These are phyloP conservation scores for Abrostola triplasia DNA, from an alignment of 2,888 invertebrate species.

Conservation along the genomic window DNA sequence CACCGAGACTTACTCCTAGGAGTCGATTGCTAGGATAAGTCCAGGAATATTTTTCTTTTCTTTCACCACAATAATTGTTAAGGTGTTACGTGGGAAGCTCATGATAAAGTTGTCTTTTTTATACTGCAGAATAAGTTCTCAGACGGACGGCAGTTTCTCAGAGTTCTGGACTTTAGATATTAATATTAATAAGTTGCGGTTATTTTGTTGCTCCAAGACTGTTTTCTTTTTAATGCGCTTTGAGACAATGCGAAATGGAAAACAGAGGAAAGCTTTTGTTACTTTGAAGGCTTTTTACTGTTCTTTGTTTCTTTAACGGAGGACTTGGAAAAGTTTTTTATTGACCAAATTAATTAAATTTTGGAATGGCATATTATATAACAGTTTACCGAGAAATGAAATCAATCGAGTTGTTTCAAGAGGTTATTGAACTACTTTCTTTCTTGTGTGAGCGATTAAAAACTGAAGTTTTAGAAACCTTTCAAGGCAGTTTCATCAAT, in stretches of 20 bases:
- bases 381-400: too few species aligned
- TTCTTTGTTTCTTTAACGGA: background rate
- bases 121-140: constrained; percentile 4
- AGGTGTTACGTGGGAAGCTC: background rate
- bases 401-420: too few species aligned
- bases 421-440: too few species aligned
- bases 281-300: background rate
- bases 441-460: too few species aligned
- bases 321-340: background rate
- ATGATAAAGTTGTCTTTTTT: background rate
- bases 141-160: constrained; percentile 17
- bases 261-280: background rate
- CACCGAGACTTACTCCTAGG: too few species aligned
- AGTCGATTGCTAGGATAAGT: too few species aligned
- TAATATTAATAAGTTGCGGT: constrained; percentile 50
- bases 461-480: too few species aligned
- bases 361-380: background rate
- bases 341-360: background rate
- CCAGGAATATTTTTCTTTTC: too few species aligned
- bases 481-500: too few species aligned
- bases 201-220: constrained; percentile 27
- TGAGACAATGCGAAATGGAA: constrained; percentile 18
- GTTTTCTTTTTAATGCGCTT: constrained; percentile 39
- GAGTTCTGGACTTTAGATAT: constrained; percentile 39
- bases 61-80: too few species aligned